Evolutionary conservation across 2,888 invertebrate genomes (phyloP).

Genomic region (Xanthorhoe spadicearia): DNA sequence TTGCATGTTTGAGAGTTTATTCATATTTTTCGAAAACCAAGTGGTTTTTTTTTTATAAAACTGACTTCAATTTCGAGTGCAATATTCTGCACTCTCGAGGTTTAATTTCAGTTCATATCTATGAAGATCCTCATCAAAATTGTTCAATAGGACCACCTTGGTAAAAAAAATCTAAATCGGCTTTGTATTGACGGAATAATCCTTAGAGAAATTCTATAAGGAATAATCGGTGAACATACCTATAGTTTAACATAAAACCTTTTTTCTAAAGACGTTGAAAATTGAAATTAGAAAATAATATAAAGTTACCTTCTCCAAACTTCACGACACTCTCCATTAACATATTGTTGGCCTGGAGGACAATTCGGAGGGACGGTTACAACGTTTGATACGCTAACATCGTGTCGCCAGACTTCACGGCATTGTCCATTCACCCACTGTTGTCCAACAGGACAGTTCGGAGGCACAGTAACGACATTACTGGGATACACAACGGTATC

Average conservation of each 20-base stretch:
- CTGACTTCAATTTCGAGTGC: too few relatives aligned
- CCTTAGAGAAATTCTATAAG: too few relatives aligned
- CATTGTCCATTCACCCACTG: constrained; percentile 34
- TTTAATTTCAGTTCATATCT: too few relatives aligned
- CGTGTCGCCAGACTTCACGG: constrained; percentile 21
- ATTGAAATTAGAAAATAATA: background rate
- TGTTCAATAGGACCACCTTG: background rate
- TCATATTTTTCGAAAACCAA: too few relatives aligned
- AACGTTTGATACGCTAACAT: constrained; percentile 12
- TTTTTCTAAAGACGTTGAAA: too few relatives aligned
- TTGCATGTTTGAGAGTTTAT: too few relatives aligned
- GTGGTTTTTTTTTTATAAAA: too few relatives aligned
- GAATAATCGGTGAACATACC: too few relatives aligned
- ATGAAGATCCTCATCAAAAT: background rate
- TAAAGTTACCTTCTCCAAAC: constrained; percentile 29
- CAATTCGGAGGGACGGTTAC: constrained; percentile 36
- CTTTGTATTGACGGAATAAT: too few relatives aligned
- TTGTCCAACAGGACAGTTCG: constrained; percentile 35
- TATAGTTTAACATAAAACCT: too few relatives aligned
- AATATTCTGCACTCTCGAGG: too few relatives aligned
- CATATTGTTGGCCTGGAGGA: constrained; percentile 27
- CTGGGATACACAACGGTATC: constrained; percentile 7
- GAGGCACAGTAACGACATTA: constrained; percentile 33
- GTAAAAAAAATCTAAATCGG: too few relatives aligned
- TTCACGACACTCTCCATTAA: constrained; percentile 32